These are phyloP conservation scores for Scomber japonicus DNA, from an alignment of 2,113 vertebrate species.

Conservation along the genomic window DNA sequence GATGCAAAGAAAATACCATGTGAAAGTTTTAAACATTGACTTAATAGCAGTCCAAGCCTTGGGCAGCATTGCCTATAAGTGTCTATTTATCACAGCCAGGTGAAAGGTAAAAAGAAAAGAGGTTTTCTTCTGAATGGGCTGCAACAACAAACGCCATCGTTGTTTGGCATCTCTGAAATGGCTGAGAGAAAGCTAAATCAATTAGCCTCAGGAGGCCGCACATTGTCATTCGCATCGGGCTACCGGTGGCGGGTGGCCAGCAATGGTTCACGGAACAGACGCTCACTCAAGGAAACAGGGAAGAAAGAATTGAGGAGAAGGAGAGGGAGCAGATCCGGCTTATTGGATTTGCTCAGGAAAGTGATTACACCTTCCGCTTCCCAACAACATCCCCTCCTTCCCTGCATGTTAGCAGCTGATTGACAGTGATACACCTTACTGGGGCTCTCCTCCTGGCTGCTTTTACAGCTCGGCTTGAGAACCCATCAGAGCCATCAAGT, in stretches of 20 bases:
- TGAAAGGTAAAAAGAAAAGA: slow-evolving; percentile 13
- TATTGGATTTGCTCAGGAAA: slow-evolving; percentile 71
- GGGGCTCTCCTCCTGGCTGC: not conserved
- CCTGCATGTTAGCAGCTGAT: slow-evolving; percentile 26
- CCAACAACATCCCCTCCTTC: slow-evolving; percentile 24
- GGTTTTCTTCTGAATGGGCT: slow-evolving; percentile 44
- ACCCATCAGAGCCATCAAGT: slow-evolving; percentile 31
- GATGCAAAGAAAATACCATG: not conserved
- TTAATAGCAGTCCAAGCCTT: not conserved
- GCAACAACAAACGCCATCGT: slow-evolving; percentile 40
- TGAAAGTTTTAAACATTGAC: slow-evolving; percentile 11
- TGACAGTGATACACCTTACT: slow-evolving; percentile 36
- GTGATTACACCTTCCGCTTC: slow-evolving; percentile 66
- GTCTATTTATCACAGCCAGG: slow-evolving; percentile 31
- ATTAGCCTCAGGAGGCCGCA: slow-evolving; percentile 56
- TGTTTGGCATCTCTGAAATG: slow-evolving; percentile 63
- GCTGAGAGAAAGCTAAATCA: slow-evolving; percentile 65
- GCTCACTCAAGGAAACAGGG: slow-evolving; percentile 37
- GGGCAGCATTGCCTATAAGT: not conserved
- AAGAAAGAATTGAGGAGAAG: slow-evolving; percentile 17
- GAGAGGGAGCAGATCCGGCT: slow-evolving; percentile 29
- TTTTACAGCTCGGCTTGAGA: slow-evolving; percentile 13
- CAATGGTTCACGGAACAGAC: slow-evolving; percentile 17
- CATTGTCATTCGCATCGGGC: slow-evolving; percentile 65
- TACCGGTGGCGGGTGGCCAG: slow-evolving; percentile 58